These are phyloP conservation scores for Pseudotriccus pelzelni DNA, from an alignment of 2,797 vertebrate species.

Conservation along the genomic window DNA sequence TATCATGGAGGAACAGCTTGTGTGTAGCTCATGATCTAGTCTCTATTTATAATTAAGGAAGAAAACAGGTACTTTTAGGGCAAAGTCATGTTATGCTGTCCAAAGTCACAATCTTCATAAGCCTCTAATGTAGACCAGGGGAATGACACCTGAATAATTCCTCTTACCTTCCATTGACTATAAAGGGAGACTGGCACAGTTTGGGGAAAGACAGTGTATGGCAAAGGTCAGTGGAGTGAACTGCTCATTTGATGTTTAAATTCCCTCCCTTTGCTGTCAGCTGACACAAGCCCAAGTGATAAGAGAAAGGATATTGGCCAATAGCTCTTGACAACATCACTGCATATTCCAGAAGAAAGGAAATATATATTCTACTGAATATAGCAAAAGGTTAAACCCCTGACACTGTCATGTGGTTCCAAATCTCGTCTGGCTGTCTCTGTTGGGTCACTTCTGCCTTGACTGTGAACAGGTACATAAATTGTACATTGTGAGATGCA, in stretches of 20 bases:
- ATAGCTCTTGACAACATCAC: not conserved
- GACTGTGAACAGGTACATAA: not conserved
- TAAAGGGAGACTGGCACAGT: not conserved
- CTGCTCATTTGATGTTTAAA: not conserved
- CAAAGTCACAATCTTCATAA: not conserved
- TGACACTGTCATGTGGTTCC: not conserved
- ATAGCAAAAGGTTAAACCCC: not conserved
- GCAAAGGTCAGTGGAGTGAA: not conserved
- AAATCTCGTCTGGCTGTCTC: not conserved
- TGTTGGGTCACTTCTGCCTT: not conserved
- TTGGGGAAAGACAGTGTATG: not conserved
- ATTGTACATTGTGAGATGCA: not conserved
- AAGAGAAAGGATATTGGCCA: not conserved
- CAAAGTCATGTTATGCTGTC: not conserved
- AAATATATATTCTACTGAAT: not conserved
- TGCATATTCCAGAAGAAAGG: not conserved
- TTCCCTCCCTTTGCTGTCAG: not conserved
- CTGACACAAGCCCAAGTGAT: not conserved
- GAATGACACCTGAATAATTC: not conserved
- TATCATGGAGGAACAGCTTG: not conserved
- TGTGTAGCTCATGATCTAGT: not conserved
- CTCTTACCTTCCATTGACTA: not conserved
- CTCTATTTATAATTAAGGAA: not conserved
- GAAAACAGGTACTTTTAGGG: not conserved
- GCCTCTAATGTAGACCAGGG: not conserved